These are phyloP conservation scores for Dynastes grantii DNA, from an alignment of 2,888 invertebrate species.

Conservation along the genomic window DNA sequence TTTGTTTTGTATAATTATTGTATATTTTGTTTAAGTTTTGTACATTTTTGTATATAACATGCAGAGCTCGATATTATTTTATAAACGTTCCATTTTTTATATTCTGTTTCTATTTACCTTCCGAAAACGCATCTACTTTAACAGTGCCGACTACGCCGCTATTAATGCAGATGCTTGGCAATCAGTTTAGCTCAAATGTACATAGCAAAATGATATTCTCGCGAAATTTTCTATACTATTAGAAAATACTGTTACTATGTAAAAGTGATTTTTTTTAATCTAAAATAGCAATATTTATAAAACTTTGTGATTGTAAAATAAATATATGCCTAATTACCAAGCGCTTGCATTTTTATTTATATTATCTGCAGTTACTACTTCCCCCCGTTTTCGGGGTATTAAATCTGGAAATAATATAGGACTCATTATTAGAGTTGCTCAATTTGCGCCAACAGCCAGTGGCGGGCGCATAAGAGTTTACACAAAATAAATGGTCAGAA, in stretches of 20 bases:
- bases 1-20: slow-evolving; percentile 57
- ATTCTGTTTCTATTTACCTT: slow-evolving; percentile 35
- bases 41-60: slow-evolving; percentile 57
- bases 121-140: slow-evolving; percentile 36
- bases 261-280: slow-evolving; percentile 69
- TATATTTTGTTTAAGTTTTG: slow-evolving; percentile 60
- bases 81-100: slow-evolving; percentile 51
- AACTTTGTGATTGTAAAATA: slow-evolving; percentile 71
- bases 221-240: slow-evolving; percentile 68
- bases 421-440: background rate
- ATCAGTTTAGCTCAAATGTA: slow-evolving; percentile 69
- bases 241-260: slow-evolving; percentile 69
- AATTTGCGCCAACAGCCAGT: background rate
- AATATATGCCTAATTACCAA: slow-evolving; percentile 58
- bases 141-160: slow-evolving; percentile 11
- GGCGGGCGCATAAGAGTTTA: too few species aligned
- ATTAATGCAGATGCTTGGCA: slow-evolving; percentile 47
- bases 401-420: background rate
- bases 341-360: background rate
- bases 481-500: too few species aligned
- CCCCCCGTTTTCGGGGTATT: background rate
- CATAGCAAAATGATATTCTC: slow-evolving; percentile 67
- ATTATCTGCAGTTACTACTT: slow-evolving; percentile 1
- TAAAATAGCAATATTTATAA: slow-evolving; percentile 71
- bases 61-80: slow-evolving; percentile 51